A percentile compares a stretch with the other conserved stretches of the same genome.
Evolutionary conservation across 2,113 vertebrate genomes (phyloP).

Genomic region (Psephotus haematonotus): DNA sequence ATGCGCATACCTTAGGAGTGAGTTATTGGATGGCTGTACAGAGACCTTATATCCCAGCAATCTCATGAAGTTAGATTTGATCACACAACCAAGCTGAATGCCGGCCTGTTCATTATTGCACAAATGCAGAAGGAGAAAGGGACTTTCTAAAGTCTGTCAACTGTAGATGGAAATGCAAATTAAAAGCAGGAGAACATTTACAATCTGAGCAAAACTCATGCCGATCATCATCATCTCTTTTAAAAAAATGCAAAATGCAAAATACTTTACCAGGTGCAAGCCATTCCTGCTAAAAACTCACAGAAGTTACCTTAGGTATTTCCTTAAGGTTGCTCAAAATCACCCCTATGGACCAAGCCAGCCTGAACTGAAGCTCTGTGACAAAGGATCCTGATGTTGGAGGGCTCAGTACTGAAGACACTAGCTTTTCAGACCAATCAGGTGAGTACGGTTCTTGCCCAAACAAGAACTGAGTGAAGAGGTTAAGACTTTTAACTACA

Average conservation of each 20-base stretch:
- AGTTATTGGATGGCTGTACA: neutral
- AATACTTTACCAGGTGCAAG: neutral
- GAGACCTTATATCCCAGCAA: neutral
- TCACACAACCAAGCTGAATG: neutral
- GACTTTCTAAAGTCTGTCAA: neutral
- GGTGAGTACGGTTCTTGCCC: neutral
- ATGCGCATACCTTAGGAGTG: neutral
- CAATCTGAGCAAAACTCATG: neutral
- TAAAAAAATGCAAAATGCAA: neutral
- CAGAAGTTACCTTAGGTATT: neutral
- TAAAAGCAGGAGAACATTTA: neutral
- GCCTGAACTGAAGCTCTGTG: neutral
- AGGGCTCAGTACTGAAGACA: neutral
- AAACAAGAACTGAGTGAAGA: neutral
- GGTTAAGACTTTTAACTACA: rapidly evolving
- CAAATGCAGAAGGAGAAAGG: neutral
- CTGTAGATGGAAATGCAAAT: neutral
- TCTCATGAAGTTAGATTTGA: neutral
- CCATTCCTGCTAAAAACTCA: neutral
- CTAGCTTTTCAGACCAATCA: neutral
- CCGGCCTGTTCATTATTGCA: neutral
- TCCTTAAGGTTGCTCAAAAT: neutral
- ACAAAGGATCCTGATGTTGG: neutral
- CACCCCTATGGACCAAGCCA: neutral
- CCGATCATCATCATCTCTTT: neutral